Evolutionary conservation across 2,113 vertebrate species (phyloP).

Genomic region (Paradoxurus hermaphroditus): DNA sequence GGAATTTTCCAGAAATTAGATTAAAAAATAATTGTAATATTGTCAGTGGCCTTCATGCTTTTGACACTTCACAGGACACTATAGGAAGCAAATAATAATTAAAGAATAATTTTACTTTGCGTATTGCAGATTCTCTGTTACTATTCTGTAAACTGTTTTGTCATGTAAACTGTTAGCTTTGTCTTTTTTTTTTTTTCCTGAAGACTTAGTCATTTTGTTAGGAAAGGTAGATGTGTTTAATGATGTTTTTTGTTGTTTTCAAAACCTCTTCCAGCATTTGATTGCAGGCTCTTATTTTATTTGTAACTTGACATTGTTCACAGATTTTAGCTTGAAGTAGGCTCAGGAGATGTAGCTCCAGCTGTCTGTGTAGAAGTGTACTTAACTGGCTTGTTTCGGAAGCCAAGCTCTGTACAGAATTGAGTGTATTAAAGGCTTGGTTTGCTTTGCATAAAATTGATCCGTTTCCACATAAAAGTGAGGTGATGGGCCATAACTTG

Average conservation of each 20-base stretch:
- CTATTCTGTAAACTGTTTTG: background rate
- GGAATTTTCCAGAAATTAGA: constrained; percentile 58
- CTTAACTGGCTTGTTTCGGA: background rate
- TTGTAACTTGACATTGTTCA: constrained; percentile 27
- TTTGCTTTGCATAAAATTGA: constrained; percentile 35
- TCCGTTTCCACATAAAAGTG: background rate
- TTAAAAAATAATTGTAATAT: constrained; percentile 41
- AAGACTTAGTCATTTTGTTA: constrained; percentile 36
- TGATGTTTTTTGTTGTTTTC: background rate
- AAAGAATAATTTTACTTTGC: constrained; percentile 44
- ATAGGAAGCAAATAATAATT: constrained; percentile 45
- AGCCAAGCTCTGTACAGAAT: background rate
- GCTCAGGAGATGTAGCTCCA: constrained; percentile 5
- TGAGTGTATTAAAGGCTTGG: constrained; percentile 34
- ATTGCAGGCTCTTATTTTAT: background rate
- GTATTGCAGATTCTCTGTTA: background rate
- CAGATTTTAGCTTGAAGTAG: constrained; percentile 50
- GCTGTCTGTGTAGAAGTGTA: constrained; percentile 17
- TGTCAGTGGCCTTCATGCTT: background rate
- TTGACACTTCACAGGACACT: constrained; percentile 37
- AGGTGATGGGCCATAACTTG: background rate
- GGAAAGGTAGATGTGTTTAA: constrained; percentile 24
- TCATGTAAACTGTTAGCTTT: background rate
- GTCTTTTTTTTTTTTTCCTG: background rate
- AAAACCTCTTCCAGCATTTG: background rate